phyloP scores from a whole-genome alignment of 2,797 vertebrate genomes.

The Bryconaethiops microstoma region DNA sequence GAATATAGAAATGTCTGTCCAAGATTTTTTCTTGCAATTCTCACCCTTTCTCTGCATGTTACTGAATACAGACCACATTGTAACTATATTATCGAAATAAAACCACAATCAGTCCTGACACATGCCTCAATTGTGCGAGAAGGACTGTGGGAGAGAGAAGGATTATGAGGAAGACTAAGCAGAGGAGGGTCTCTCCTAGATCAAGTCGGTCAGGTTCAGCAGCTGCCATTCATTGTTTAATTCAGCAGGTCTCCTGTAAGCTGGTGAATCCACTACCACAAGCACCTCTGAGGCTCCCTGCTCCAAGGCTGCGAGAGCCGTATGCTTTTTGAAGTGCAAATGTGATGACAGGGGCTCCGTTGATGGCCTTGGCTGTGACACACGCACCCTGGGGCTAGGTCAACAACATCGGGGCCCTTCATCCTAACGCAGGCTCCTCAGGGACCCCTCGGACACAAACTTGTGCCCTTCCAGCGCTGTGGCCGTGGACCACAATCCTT shows the following conservation, averaged over 20 bases:
- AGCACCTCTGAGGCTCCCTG: constrained; percentile 53
- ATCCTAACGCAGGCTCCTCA: constrained; percentile 68
- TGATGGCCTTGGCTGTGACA: constrained; percentile 75
- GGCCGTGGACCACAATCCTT: constrained; percentile 64
- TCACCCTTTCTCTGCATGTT: constrained; percentile 34
- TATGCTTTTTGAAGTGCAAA: constrained; percentile 78
- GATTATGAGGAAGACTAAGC: constrained; percentile 47
- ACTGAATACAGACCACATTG: constrained; percentile 35
- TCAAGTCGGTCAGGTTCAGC: constrained; percentile 45
- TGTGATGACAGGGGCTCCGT: constrained; percentile 67
- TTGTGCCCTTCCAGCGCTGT: constrained; percentile 57
- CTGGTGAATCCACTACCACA: constrained; percentile 54
- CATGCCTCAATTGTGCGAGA: constrained; percentile 23
- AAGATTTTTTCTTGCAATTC: not conserved
- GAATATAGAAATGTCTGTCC: not conserved
- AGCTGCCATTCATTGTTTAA: constrained; percentile 56
- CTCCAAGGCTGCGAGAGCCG: constrained; percentile 53
- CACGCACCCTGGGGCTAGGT: constrained; percentile 76
- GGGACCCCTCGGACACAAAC: constrained; percentile 63
- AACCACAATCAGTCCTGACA: constrained; percentile 34
- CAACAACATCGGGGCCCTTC: constrained; percentile 72
- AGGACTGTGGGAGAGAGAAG: constrained; percentile 19
- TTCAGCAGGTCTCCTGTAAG: constrained; percentile 58
- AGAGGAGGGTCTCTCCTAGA: constrained; percentile 46
- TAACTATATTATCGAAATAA: constrained; percentile 45